Evolutionary conservation across 2,888 invertebrate genomes (phyloP).

Genomic region (Ferrisia virgata): DNA sequence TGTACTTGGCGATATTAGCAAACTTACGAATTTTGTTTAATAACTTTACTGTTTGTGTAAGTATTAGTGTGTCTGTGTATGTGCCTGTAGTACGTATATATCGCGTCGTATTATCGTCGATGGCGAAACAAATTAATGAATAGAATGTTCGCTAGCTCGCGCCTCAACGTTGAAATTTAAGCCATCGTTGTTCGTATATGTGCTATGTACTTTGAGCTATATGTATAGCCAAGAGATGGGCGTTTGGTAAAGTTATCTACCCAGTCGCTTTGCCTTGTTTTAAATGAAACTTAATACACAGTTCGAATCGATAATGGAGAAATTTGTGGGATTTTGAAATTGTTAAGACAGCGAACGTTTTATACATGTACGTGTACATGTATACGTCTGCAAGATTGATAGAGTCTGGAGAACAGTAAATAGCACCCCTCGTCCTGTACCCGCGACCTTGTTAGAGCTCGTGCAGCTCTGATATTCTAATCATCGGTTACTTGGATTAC

Average conservation of each 20-base stretch:
- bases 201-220: neutral
- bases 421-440: too few species aligned
- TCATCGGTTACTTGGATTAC: too few species aligned
- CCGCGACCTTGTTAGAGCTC: too few species aligned
- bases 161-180: neutral
- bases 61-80: neutral
- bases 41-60: neutral
- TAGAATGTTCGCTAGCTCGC: neutral
- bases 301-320: slow-evolving; percentile 3
- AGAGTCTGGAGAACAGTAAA: too few species aligned
- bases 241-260: neutral
- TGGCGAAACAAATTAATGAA: slow-evolving; percentile 10
- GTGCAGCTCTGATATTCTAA: too few species aligned
- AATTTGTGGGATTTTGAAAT: neutral
- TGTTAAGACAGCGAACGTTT: neutral
- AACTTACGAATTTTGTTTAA: slow-evolving; percentile 25
- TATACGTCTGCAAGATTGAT: too few species aligned
- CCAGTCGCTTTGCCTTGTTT: neutral
- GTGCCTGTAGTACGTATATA: neutral
- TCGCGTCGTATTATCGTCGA: neutral
- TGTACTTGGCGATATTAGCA: neutral
- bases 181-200: neutral
- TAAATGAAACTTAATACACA: neutral
- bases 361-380: neutral
- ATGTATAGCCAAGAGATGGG: neutral